Base-by-base conservation (phyloP, 2,888 invertebrate species). In the Drosophila fungiperda region DNA sequence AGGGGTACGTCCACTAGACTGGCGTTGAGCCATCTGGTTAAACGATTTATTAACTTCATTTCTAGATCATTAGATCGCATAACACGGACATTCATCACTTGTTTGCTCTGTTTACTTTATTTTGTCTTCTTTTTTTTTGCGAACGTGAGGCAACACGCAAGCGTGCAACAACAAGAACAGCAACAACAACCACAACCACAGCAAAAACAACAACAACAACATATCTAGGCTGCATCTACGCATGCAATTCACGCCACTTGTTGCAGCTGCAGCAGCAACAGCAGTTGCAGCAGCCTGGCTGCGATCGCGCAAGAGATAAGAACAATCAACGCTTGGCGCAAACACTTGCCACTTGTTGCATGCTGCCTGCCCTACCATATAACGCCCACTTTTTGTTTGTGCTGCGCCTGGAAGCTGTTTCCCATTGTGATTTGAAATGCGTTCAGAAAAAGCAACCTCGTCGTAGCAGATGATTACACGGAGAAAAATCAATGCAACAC, bases 1-100 rank as follows among this genome's bases (percentile, higher is more conserved):
- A 8, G 12, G n/a, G 0, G 26, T 26, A 42, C 33, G 66, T 59
- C 54, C 66, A 45, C 55, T 49, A 50, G 70, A 53, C 70, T 78
- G 78, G 71, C 73, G 74, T 81, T 76, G 76, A 55, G 80, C 75
- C 80, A 87, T 88, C 90, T 87, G 90, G 89, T 86, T 91, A 90
- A 89, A 87, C 92, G 91, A 92, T 92, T 92, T 92, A 92, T 92
- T 91, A 92, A 92, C 92, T 91, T 91, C 86, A 91, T 92, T 92
- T 92, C 92, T 90, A 91, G 92, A 92, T 91, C 92, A 92, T 92
- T 92, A 92, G 92, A 92, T 92, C 91, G 91, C 84, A 90, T 91
- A 92, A 91, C 91, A 91, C 83, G 92, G 91, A 88, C 91, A 92
- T 92, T 92, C 91, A 91, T 92, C 92, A 92, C 91, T 86, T 91